Percentiles rank a stretch among this genome's conserved stretches.
Evolutionary conservation across 2,888 invertebrate species (phyloP).

Genomic region (Napeogenes inachia): DNA sequence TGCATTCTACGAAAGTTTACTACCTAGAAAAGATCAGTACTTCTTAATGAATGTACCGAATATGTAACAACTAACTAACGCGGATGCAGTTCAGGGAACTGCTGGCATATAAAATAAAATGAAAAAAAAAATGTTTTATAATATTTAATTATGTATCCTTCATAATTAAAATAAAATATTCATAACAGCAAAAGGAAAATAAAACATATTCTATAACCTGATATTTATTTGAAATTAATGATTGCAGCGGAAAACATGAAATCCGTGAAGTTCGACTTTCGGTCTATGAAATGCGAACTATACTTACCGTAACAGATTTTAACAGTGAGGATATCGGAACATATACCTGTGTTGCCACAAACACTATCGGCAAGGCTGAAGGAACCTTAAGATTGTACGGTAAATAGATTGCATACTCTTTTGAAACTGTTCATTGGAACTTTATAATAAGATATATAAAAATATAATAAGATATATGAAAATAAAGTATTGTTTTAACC

Average conservation of each 20-base stretch:
- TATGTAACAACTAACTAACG: no score
- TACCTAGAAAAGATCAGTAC: no score
- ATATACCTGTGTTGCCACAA: slow-evolving; percentile 84
- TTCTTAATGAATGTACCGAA: no score
- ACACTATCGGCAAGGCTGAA: slow-evolving; percentile 83
- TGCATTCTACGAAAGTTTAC: no score
- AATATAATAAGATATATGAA: no score
- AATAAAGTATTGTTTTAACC: no score
- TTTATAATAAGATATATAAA: not conserved
- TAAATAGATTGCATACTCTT: slow-evolving; percentile 40
- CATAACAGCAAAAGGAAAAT: no score
- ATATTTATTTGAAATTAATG: slow-evolving; percentile 16
- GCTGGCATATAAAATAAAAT: no score
- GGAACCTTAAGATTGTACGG: slow-evolving; percentile 83
- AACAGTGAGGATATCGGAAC: slow-evolving; percentile 79
- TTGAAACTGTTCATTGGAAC: not conserved
- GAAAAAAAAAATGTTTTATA: no score
- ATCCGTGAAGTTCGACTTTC: slow-evolving; percentile 78
- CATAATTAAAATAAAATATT: no score
- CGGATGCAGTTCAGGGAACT: no score
- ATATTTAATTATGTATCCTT: no score
- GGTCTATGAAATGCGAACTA: slow-evolving; percentile 80
- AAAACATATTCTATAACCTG: not conserved
- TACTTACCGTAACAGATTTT: slow-evolving; percentile 80
- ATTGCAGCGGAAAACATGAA: slow-evolving; percentile 79